Evolutionary conservation across 2,113 vertebrate species (phyloP), one percentile per base, ranked within the genome.

Genomic region (Solea senegalensis): DNA sequence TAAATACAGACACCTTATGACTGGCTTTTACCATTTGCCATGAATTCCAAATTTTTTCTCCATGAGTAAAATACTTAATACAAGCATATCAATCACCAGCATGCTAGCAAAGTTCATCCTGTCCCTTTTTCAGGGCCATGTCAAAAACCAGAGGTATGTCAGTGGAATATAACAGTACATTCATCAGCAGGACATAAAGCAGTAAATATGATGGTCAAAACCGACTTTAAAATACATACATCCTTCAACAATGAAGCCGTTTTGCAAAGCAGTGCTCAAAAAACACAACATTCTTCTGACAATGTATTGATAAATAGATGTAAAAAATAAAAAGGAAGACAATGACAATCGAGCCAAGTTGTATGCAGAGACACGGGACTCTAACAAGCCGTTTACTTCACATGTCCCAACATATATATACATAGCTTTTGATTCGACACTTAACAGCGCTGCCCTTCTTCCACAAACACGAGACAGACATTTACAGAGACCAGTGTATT

Each of bases 121-220:
- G 49, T 69, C 68, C 72, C 58, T 73, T 71, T 72, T 58, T 58
- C 8, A 72, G 71, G 72, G 51, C 79, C 26, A 64, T 72, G 63
- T 60, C 41, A 52, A 84, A 79, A 61, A 59, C 51, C 40, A 71
- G 64, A 86, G 70, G 77, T 85, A 86, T 80, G 76, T 85, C 74
- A 77, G 28, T 67, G 15, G 61, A 61, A 67, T 71, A 77, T 41
- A 63, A 75, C 41, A 53, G 62, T 82, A 90, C 86, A 87, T 88
- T 88, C 83, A 65, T 81, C 80, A 91, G 88, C 87, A 90, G 88
- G 81, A 75, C 70, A 63, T 52, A 27, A 56, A 65, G 80, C 65
- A 84, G 53, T 74, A 84, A 68, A 84, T 13, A 58, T 52, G 28
- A 67, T 58, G 13, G 49, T 80, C 61, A 72, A 48, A 72, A 67